Conservation (phyloP, 2,797 vertebrate genomes). For the Falco concolor region DNA sequence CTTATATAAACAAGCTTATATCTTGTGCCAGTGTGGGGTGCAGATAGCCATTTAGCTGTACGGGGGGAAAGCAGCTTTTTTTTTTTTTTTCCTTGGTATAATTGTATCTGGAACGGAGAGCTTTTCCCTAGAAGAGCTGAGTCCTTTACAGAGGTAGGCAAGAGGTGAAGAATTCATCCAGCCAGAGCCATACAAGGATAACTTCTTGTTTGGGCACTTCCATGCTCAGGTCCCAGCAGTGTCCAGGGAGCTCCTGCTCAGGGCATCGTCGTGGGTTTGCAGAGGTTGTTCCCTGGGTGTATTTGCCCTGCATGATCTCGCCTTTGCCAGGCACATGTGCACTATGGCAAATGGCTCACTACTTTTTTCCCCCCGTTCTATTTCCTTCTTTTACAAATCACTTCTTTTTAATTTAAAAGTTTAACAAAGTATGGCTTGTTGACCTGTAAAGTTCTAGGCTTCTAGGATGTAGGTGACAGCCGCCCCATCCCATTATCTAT, state of each 20-base stretch:
- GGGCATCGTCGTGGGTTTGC: fast-evolving
- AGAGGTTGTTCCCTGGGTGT: neutral
- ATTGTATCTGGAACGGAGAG: neutral
- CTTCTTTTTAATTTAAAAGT: neutral
- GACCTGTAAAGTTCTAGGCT: neutral
- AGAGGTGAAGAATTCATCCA: neutral
- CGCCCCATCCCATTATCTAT: neutral
- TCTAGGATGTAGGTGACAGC: neutral
- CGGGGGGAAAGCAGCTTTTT: neutral
- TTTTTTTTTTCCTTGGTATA: neutral
- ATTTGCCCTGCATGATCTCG: neutral
- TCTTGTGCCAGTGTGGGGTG: neutral
- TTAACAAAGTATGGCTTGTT: neutral
- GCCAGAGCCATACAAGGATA: neutral
- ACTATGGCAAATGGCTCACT: neutral
- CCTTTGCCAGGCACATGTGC: neutral
- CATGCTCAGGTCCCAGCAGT: neutral
- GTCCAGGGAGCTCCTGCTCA: neutral
- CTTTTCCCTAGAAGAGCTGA: neutral
- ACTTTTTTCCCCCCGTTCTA: neutral
- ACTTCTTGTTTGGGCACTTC: neutral
- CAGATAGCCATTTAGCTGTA: neutral
- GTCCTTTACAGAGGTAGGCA: neutral
- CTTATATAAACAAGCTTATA: neutral
- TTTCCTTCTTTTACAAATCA: neutral